Evolutionary conservation across 2,113 vertebrate genomes (phyloP).

Genomic region (Cyprinodon brontotheroides): DNA sequence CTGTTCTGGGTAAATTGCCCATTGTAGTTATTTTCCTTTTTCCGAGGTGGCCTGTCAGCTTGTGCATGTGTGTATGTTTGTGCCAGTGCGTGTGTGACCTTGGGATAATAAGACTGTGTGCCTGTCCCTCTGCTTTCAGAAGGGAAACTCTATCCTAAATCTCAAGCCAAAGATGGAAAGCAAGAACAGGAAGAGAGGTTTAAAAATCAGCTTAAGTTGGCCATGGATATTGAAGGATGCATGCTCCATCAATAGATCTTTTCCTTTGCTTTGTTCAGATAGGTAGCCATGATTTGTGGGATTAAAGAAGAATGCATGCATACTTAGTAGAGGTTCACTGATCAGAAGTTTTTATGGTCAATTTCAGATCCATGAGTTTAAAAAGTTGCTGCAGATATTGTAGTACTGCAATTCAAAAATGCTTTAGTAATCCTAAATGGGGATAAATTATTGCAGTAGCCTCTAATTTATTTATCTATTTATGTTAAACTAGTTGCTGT

Average conservation of each 20-base stretch:
- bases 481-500: too few relatives aligned
- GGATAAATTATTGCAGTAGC: too few relatives aligned
- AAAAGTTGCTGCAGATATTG: not conserved
- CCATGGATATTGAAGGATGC: not conserved
- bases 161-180: constrained; percentile 8
- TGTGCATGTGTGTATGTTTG: constrained; percentile 23
- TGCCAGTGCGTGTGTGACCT: constrained; percentile 58
- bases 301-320: not conserved
- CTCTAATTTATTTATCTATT: too few relatives aligned
- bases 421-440: too few relatives aligned
- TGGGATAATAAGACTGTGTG: constrained; percentile 49
- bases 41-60: constrained; percentile 57
- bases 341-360: too few relatives aligned
- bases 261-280: not conserved
- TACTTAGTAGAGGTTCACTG: not conserved
- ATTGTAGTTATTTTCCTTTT: constrained; percentile 76
- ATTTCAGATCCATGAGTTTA: too few relatives aligned
- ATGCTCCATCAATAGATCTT: constrained; percentile 5
- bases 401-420: not conserved
- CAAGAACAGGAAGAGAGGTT: constrained; percentile 11
- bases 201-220: constrained; percentile 10
- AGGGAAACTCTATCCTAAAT: constrained; percentile 34
- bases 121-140: constrained; percentile 30
- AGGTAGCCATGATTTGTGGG: not conserved
- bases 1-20: constrained; percentile 75